These are phyloP conservation scores for Haemorhous mexicanus DNA, from an alignment of 2,113 vertebrate genomes.

Conservation along the genomic window DNA sequence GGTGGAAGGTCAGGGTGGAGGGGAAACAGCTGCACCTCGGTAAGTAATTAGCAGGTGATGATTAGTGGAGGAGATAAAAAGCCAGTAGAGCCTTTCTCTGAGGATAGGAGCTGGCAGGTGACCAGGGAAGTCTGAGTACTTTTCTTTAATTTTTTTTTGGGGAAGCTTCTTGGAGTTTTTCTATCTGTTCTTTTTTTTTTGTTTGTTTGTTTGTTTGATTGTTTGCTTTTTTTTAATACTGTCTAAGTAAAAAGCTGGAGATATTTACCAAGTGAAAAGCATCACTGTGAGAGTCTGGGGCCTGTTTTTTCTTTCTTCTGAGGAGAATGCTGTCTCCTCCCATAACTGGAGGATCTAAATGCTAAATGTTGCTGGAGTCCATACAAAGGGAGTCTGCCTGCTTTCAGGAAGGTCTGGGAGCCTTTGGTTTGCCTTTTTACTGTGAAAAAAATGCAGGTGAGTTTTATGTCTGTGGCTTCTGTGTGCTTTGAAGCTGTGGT, in stretches of 20 bases:
- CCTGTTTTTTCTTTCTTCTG: rapidly evolving
- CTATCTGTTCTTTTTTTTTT: no score
- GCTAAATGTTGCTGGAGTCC: background rate
- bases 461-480: rapidly evolving
- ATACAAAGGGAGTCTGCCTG: rapidly evolving
- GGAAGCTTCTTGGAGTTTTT: rapidly evolving
- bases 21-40: background rate
- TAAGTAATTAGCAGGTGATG: background rate
- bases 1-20: background rate
- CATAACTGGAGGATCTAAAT: background rate
- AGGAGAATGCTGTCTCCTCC: rapidly evolving
- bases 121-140: rapidly evolving
- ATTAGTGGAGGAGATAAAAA: background rate
- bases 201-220: no score
- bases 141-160: background rate
- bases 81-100: rapidly evolving
- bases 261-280: rapidly evolving
- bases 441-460: background rate
- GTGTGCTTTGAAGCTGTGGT: background rate
- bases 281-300: background rate
- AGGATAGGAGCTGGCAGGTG: rapidly evolving
- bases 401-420: background rate
- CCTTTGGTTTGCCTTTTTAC: background rate
- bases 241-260: rapidly evolving
- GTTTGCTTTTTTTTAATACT: background rate